phyloP scores from a whole-genome alignment of 2,113 vertebrate species.

The Octodon degus region DNA sequence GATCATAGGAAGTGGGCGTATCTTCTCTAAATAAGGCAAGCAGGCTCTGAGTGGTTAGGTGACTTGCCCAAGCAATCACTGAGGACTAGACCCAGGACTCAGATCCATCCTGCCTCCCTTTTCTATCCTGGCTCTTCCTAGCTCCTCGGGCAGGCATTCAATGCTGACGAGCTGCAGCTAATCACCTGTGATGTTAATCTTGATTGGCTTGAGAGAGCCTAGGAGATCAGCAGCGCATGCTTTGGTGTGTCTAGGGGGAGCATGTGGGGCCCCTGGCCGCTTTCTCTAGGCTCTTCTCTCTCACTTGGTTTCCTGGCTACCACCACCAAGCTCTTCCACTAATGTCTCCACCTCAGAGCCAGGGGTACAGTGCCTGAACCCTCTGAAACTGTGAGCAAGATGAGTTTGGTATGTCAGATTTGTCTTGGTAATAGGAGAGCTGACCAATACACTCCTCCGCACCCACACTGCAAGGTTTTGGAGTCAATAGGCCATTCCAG shows the following conservation, averaged over 20 bases:
- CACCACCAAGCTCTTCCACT: neutral
- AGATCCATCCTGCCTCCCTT: neutral
- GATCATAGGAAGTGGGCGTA: rapidly evolving
- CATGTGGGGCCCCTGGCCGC: neutral
- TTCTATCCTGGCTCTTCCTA: neutral
- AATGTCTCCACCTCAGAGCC: neutral
- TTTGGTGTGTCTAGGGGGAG: neutral
- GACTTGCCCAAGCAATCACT: too few relatives aligned
- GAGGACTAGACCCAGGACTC: neutral
- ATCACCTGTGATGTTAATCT: neutral
- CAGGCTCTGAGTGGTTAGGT: neutral
- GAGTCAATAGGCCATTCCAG: neutral
- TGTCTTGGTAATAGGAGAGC: neutral
- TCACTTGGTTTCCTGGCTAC: neutral
- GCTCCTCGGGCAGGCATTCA: neutral
- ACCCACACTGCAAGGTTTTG: neutral
- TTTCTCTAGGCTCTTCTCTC: neutral
- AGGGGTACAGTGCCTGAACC: neutral
- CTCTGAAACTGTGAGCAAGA: neutral
- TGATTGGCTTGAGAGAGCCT: neutral
- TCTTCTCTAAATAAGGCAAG: neutral
- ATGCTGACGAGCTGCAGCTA: neutral
- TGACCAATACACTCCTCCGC: neutral
- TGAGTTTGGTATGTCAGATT: neutral
- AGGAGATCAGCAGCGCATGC: neutral